A percentile compares a stretch with the other conserved stretches of the same genome.
These are phyloP conservation scores for Dryobates pubescens DNA, from an alignment of 2,797 vertebrate species.

Conservation along the genomic window DNA sequence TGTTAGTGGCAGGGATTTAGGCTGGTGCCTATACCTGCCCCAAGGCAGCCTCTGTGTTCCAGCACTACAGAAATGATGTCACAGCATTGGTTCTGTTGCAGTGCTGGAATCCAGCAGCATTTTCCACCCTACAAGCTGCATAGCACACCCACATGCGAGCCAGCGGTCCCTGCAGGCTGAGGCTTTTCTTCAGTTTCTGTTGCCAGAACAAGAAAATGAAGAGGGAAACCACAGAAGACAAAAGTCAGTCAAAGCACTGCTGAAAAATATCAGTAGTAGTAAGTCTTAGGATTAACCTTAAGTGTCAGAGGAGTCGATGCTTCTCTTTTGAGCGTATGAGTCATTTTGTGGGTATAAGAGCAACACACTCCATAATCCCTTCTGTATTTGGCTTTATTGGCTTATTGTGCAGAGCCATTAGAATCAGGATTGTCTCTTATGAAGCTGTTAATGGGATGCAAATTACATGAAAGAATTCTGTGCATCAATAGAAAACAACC, in stretches of 20 bases:
- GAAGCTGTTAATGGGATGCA: slow-evolving; percentile 64
- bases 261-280: neutral
- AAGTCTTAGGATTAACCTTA: slow-evolving; percentile 26
- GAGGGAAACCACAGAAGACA: neutral
- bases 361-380: neutral
- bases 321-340: neutral
- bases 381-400: slow-evolving; percentile 63
- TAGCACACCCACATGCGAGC: neutral
- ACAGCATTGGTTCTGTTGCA: neutral
- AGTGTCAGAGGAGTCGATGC: neutral
- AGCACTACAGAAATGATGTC: neutral
- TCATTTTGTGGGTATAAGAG: slow-evolving; percentile 12
- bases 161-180: neutral
- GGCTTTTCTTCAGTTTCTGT: neutral
- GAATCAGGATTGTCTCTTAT: slow-evolving; percentile 35
- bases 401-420: slow-evolving; percentile 54
- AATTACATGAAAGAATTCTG: slow-evolving; percentile 61
- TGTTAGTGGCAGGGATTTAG: neutral
- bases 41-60: neutral
- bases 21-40: neutral
- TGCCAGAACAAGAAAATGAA: neutral
- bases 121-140: neutral
- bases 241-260: neutral
- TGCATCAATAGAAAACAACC: slow-evolving; percentile 58
- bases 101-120: neutral